A percentile compares a stretch with the other conserved stretches of the same genome.
Conservation (phyloP, 2,888 invertebrate species). For the Carabus problematicus region DNA sequence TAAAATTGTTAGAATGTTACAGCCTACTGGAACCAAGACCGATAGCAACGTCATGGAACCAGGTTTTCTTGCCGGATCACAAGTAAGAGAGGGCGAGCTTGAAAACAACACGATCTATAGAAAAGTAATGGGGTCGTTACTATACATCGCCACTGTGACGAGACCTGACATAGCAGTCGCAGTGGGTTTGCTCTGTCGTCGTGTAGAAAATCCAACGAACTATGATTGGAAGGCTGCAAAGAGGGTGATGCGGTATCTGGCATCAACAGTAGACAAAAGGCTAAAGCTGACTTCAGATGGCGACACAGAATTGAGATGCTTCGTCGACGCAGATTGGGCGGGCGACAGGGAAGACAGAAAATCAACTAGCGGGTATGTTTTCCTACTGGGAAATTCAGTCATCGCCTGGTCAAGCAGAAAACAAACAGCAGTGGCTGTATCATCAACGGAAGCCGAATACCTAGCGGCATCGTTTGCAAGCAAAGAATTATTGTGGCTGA, state of each 20-base stretch:
- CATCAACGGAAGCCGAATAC: too few species aligned
- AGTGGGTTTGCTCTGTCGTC: slow-evolving; percentile 9
- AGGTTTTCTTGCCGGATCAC: background rate
- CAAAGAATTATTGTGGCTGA: too few species aligned
- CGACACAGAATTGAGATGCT: too few species aligned
- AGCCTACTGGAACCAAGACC: background rate
- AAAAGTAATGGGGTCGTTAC: slow-evolving; percentile 11
- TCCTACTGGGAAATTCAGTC: background rate
- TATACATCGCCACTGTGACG: slow-evolving; percentile 18
- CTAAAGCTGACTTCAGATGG: too few species aligned
- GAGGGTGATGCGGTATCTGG: slow-evolving; percentile 36
- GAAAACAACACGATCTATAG: background rate
- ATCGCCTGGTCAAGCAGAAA: too few species aligned
- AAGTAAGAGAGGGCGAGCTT: background rate
- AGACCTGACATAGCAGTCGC: slow-evolving; percentile 22
- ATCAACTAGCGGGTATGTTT: slow-evolving; percentile 6
- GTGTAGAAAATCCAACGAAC: slow-evolving; percentile 9
- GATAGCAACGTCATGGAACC: background rate
- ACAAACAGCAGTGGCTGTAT: too few species aligned
- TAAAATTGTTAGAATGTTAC: background rate
- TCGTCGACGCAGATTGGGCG: too few species aligned
- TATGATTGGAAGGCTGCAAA: slow-evolving; percentile 33
- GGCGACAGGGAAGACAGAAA: background rate
- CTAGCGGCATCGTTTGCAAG: too few species aligned
- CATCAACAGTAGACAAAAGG: too few species aligned